phyloP scores from a whole-genome alignment of 2,888 invertebrate species.

The Pachydiplax longipennis region DNA sequence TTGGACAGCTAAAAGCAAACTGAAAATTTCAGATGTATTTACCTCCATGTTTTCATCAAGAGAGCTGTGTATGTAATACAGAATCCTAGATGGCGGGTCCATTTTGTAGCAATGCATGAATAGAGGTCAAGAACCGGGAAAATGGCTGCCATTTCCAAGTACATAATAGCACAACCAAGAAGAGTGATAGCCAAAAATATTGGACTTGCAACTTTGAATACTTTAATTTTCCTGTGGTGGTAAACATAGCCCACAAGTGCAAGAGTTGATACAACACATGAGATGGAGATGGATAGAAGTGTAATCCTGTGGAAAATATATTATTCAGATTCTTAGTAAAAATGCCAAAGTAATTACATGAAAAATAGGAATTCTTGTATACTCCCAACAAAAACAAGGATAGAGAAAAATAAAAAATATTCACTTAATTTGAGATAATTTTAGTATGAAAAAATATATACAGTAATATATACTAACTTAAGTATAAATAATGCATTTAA shows the following conservation, averaged over 20 bases:
- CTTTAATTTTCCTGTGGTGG: slow-evolving; percentile 83
- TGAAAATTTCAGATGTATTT: slow-evolving; percentile 52
- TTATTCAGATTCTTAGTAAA: neutral
- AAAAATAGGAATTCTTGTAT: too few relatives aligned
- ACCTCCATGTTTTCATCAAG: slow-evolving; percentile 95
- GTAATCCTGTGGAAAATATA: slow-evolving; percentile 69
- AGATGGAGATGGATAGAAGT: slow-evolving; percentile 78
- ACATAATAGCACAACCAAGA: slow-evolving; percentile 91
- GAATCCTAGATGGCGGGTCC: slow-evolving; percentile 93
- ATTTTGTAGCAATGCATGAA: slow-evolving; percentile 89
- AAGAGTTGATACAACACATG: slow-evolving; percentile 80
- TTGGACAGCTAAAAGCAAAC: neutral
- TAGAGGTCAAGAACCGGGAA: slow-evolving; percentile 85
- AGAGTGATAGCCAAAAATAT: slow-evolving; percentile 90
- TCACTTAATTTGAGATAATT: too few relatives aligned
- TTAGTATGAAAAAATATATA: too few relatives aligned
- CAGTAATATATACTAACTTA: too few relatives aligned
- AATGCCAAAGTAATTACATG: neutral
- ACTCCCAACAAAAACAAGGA: too few relatives aligned
- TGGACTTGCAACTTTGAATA: slow-evolving; percentile 92
- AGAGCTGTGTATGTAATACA: slow-evolving; percentile 91
- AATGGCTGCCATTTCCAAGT: slow-evolving; percentile 93
- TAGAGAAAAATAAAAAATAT: too few relatives aligned
- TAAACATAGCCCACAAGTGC: slow-evolving; percentile 81
- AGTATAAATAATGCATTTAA: too few relatives aligned